Percentiles rank a stretch among this genome's conserved stretches.
phyloP scores from a whole-genome alignment of 2,113 vertebrate genomes.

The Alexandromys fortis region DNA sequence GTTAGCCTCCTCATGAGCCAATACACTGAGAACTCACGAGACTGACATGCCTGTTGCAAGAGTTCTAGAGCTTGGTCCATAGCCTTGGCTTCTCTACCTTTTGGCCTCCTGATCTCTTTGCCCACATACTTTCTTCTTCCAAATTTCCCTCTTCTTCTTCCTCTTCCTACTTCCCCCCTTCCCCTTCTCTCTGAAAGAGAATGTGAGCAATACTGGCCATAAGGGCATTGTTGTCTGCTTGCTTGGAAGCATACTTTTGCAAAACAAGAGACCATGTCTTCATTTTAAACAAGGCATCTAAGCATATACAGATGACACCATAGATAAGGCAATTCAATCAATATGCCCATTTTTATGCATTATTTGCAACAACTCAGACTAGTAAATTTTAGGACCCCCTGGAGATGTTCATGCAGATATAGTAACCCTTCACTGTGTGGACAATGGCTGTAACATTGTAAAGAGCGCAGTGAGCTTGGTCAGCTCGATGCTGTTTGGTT shows the following conservation, averaged over 20 bases:
- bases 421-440: neutral
- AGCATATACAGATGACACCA: neutral
- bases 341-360: neutral
- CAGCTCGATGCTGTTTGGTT: neutral
- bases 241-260: neutral
- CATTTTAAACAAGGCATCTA: neutral
- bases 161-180: neutral
- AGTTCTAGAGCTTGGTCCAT: neutral
- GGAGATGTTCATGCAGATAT: neutral
- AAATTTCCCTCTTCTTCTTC: neutral
- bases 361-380: neutral
- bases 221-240: neutral
- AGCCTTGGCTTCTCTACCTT: neutral
- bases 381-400: neutral
- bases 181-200: neutral
- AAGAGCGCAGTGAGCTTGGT: neutral
- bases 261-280: slow-evolving; percentile 33
- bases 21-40: neutral
- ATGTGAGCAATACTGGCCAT: neutral
- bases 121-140: neutral
- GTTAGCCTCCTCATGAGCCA: neutral
- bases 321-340: neutral
- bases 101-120: neutral
- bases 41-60: neutral
- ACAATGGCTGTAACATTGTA: neutral